Conservation (phyloP, 2,888 invertebrate genomes). For the Pecten maximus region DNA sequence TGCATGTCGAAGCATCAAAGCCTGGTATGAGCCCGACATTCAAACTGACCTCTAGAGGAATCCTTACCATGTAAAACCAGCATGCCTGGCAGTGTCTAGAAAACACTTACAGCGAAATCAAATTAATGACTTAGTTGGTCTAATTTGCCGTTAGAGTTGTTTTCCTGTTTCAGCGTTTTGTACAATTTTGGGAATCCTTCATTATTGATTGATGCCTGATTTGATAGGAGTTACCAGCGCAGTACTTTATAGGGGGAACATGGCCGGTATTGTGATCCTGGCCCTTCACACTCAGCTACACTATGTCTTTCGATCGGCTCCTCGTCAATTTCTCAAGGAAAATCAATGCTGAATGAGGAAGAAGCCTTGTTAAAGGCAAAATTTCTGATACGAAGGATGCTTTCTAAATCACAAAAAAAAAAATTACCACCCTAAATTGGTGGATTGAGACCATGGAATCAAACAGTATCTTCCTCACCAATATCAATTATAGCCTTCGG, state of each 20-base stretch:
- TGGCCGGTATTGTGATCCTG: background rate
- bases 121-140: conserved; percentile 25
- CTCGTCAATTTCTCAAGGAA: conserved; percentile 17
- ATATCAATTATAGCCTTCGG: conserved; percentile 18
- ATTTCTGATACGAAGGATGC: conserved; percentile 3
- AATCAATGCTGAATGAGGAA: background rate
- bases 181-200: conserved; percentile 20
- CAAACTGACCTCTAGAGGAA: background rate
- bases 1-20: background rate
- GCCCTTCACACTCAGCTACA: background rate
- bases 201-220: conserved; percentile 15
- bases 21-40: background rate
- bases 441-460: background rate
- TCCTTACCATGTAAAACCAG: background rate
- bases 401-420: conserved; percentile 24
- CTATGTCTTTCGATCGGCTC: background rate
- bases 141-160: conserved; percentile 21
- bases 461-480: background rate
- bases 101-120: conserved; percentile 25
- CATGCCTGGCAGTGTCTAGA: background rate
- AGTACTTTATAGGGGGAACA: background rate
- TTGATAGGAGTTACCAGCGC: background rate
- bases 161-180: conserved; percentile 30
- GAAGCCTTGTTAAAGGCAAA: conserved; percentile 9
- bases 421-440: background rate